Evolutionary conservation across 2,888 invertebrate species (phyloP).

Genomic region (Amphimallon solstitiale): DNA sequence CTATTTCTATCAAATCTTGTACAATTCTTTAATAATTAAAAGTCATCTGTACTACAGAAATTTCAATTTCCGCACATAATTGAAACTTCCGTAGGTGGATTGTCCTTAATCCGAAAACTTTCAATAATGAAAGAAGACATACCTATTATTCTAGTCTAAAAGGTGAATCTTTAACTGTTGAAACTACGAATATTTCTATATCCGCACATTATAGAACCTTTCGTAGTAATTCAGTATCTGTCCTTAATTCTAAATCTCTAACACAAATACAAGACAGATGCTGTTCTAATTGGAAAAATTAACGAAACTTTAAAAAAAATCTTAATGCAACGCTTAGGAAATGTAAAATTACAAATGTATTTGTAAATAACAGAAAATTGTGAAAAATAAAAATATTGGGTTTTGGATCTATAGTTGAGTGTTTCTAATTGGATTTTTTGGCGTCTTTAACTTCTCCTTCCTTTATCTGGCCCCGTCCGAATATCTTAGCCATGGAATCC

Average conservation of each 20-base stretch:
- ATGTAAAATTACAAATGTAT: too few species aligned
- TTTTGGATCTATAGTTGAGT: not conserved
- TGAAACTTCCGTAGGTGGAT: conserved; percentile 23
- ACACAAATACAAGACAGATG: too few species aligned
- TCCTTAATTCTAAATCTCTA: too few species aligned
- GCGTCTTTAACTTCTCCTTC: conserved; percentile 81
- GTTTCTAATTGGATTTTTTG: conserved; percentile 80
- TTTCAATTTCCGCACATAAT: conserved; percentile 37
- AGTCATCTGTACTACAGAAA: conserved; percentile 1
- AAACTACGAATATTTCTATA: conserved; percentile 12
- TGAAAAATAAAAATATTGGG: not conserved
- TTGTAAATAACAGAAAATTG: too few species aligned
- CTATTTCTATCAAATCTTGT: not conserved
- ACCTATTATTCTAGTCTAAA: too few species aligned
- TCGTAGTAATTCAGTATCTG: not conserved
- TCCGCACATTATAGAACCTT: conserved; percentile 29
- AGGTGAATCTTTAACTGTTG: too few species aligned
- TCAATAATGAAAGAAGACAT: too few species aligned
- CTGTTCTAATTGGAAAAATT: too few species aligned
- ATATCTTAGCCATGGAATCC: conserved; percentile 93
- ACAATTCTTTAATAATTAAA: conserved; percentile 31
- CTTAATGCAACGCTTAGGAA: too few species aligned
- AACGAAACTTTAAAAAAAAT: too few species aligned
- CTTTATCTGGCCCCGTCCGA: conserved; percentile 83
- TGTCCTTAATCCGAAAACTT: not conserved